phyloP scores from a whole-genome alignment of 2,113 vertebrate genomes.

The Pomatostomus ruficeps region DNA sequence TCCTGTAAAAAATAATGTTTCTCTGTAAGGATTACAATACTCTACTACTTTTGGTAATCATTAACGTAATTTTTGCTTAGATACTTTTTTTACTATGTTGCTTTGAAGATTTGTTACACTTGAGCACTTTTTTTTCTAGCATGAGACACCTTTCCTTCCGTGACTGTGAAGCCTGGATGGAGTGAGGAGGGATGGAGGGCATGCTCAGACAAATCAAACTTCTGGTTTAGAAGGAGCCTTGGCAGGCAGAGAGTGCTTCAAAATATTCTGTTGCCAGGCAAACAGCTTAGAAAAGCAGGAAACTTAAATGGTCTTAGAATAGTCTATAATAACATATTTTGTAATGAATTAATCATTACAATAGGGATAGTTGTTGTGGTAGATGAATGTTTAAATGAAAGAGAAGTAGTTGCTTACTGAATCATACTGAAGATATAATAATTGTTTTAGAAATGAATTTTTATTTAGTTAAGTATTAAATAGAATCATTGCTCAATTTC shows the following conservation, averaged over 20 bases:
- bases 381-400: neutral
- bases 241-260: neutral
- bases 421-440: neutral
- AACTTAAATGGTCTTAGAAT: neutral
- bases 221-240: neutral
- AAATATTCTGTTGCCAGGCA: neutral
- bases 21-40: neutral
- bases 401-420: neutral
- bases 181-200: rapidly evolving
- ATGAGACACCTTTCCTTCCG: neutral
- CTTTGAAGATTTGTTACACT: neutral
- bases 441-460: neutral
- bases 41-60: neutral
- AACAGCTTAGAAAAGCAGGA: neutral
- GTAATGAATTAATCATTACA: neutral
- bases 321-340: neutral
- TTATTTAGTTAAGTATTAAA: neutral
- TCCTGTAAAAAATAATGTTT: rapidly evolving
- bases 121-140: neutral
- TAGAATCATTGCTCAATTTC: neutral
- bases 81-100: neutral
- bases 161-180: rapidly evolving
- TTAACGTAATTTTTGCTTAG: neutral
- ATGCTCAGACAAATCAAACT: rapidly evolving
- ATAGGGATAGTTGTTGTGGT: neutral